phyloP scores from a whole-genome alignment of 2,113 vertebrate species.

The Chrysochloris asiatica region DNA sequence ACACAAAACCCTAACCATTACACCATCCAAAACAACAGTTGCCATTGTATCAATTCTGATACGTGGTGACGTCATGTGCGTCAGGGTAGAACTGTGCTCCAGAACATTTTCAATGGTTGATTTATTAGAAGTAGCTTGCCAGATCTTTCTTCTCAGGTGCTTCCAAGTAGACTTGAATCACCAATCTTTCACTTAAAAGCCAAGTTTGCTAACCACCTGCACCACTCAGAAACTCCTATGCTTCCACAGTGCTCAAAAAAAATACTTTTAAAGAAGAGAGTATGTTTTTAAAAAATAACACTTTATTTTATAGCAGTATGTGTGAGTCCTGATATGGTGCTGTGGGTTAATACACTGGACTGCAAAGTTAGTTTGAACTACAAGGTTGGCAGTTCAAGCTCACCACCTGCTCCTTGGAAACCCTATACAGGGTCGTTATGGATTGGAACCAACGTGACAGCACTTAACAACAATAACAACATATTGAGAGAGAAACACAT shows the following conservation, averaged over 20 bases:
- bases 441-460: no score
- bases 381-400: no score
- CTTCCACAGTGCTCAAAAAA: neutral
- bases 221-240: neutral
- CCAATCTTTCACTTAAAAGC: neutral
- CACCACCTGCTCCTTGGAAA: no score
- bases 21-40: neutral
- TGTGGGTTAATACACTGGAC: no score
- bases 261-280: constrained; percentile 28
- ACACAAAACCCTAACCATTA: no score
- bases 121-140: neutral
- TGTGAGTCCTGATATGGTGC: no score
- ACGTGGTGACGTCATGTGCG: no score
- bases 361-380: no score
- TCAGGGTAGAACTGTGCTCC: neutral
- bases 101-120: neutral
- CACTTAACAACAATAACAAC: no score
- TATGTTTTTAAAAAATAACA: no score
- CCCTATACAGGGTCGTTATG: no score
- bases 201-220: neutral
- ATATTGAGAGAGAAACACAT: neutral
- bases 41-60: neutral
- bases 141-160: neutral
- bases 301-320: no score
- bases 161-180: neutral